These are phyloP conservation scores for Caenorhabditis inopinata DNA, from an alignment of 1,140 invertebrate genomes.

Conservation along the genomic window DNA sequence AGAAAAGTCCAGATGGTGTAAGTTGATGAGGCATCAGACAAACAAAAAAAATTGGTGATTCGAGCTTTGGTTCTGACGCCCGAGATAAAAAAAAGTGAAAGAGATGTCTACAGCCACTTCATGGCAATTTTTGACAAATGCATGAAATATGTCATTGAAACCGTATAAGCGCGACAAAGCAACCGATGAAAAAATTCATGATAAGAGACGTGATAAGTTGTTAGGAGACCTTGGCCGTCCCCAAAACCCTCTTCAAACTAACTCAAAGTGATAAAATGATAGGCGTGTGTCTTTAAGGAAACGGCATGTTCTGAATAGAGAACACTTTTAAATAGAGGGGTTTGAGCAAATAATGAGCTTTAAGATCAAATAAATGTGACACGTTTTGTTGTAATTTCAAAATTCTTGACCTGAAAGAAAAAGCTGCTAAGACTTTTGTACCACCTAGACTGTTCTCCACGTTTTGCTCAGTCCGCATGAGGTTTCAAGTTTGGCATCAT, in stretches of 20 bases:
- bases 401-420: no score
- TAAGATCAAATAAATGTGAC: no score
- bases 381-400: no score
- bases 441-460: no score
- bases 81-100: no score
- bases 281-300: background rate
- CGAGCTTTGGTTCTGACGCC: no score
- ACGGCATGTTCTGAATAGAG: background rate
- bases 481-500: no score
- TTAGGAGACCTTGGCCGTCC: background rate
- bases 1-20: conserved; percentile 1
- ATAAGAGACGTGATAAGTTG: background rate
- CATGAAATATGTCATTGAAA: background rate
- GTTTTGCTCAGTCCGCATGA: no score
- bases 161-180: background rate
- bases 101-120: background rate
- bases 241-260: background rate
- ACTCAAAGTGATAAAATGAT: background rate
- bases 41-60: background rate
- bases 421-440: no score
- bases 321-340: background rate
- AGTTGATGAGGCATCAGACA: background rate
- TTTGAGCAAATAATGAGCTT: no score
- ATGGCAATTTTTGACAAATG: background rate
- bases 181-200: background rate